Evolutionary conservation across 1,140 invertebrate genomes (phyloP).

Genomic region (Apis mellifera): Amel_HAv3.1 CM009935.2:4964001-4964500

Average conservation of each 20-base stretch:
- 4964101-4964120: conserved; percentile 71
- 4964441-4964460: conserved; percentile 44
- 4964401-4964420: conserved; percentile 52
- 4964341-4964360: no score
- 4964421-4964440: conserved; percentile 53
- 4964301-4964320: neutral
- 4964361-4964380: conserved; percentile 20
- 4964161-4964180: conserved; percentile 69
- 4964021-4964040: conserved; percentile 78
- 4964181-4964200: conserved; percentile 63
- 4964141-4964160: conserved; percentile 72
- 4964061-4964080: conserved; percentile 75
- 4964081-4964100: conserved; percentile 71
- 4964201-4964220: conserved; percentile 73
- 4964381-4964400: conserved; percentile 31
- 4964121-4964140: conserved; percentile 73
- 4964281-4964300: neutral
- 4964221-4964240: conserved; percentile 25
- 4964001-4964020: conserved; percentile 68
- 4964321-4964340: no score
- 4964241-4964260: conserved; percentile 2
- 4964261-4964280: neutral
- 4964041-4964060: conserved; percentile 78
- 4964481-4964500: conserved; percentile 55
- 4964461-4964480: conserved; percentile 67